Conservation (phyloP, 1,140 invertebrate genomes). For the Copidosoma floridanum region DNA sequence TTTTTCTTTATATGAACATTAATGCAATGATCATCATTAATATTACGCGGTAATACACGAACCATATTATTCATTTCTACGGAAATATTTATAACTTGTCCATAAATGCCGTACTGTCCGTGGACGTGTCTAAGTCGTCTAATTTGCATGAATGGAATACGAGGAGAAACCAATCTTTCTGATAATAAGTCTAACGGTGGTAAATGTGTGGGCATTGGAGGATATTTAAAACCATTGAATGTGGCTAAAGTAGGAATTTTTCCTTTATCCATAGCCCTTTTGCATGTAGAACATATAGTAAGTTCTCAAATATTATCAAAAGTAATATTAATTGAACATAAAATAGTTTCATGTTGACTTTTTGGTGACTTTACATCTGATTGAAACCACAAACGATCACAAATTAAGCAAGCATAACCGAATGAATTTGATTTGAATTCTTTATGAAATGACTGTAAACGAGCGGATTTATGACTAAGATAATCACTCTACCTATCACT, state of each 20-base stretch:
- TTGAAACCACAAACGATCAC: constrained; percentile 35
- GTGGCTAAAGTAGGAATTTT: too few species aligned
- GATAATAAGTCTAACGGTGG: constrained; percentile 28
- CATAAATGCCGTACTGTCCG: constrained; percentile 41
- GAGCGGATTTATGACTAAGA: neutral
- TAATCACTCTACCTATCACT: too few species aligned
- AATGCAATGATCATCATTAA: constrained; percentile 43
- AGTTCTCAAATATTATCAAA: neutral
- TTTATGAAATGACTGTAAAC: constrained; percentile 21
- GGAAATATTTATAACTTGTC: constrained; percentile 49
- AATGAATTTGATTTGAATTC: constrained; percentile 28
- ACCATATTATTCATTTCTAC: constrained; percentile 44
- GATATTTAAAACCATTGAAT: constrained; percentile 25
- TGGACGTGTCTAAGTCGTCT: constrained; percentile 35
- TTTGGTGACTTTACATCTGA: constrained; percentile 28
- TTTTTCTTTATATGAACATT: constrained; percentile 40
- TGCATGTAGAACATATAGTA: constrained; percentile 31
- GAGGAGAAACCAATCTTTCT: constrained; percentile 39
- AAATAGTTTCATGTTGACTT: constrained; percentile 1
- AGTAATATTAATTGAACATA: neutral
- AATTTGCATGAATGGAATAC: constrained; percentile 46
- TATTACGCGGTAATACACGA: constrained; percentile 40
- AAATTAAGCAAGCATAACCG: constrained; percentile 28
- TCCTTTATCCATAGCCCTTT: too few species aligned
- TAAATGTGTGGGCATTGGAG: constrained; percentile 25